Percentiles rank a stretch among this genome's conserved stretches.
These are phyloP conservation scores for Pseudochaenichthys georgianus DNA, from an alignment of 2,797 vertebrate species.

Conservation along the genomic window DNA sequence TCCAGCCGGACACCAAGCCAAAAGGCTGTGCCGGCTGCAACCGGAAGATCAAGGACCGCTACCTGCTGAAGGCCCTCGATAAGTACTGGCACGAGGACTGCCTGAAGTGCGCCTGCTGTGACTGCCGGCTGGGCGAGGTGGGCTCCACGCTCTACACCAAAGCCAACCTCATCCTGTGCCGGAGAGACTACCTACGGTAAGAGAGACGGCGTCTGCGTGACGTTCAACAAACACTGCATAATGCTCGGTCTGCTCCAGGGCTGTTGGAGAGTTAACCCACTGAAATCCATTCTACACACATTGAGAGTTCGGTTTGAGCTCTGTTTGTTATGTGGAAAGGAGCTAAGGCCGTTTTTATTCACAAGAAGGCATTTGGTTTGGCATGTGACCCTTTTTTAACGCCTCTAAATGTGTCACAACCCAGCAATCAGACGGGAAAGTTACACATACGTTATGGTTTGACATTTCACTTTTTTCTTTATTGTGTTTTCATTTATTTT, in stretches of 20 bases:
- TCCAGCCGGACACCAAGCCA: constrained; percentile 99
- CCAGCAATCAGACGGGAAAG: background rate
- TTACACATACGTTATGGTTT: background rate
- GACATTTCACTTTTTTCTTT: background rate
- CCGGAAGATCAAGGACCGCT: constrained; percentile 99
- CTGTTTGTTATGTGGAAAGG: background rate
- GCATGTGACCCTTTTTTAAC: background rate
- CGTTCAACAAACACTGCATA: background rate
- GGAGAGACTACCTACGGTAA: constrained; percentile 98
- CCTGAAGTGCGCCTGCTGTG: constrained; percentile 97
- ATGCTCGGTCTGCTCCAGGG: background rate
- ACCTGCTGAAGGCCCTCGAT: constrained; percentile 98
- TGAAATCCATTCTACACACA: constrained; percentile 1
- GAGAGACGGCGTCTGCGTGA: background rate
- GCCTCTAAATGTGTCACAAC: background rate
- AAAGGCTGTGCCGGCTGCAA: constrained; percentile 99
- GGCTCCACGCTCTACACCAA: constrained; percentile 99
- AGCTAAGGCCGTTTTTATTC: background rate
- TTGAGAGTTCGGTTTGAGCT: background rate
- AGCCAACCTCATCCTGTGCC: constrained; percentile 98
- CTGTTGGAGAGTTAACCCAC: background rate
- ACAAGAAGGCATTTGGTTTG: background rate
- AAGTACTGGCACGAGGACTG: constrained; percentile 99
- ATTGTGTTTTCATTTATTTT: background rate
- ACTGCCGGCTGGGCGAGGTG: constrained; percentile 97